Evolutionary conservation across 2,113 vertebrate species (phyloP).

Genomic region (Psittacula cyanocephala): DNA sequence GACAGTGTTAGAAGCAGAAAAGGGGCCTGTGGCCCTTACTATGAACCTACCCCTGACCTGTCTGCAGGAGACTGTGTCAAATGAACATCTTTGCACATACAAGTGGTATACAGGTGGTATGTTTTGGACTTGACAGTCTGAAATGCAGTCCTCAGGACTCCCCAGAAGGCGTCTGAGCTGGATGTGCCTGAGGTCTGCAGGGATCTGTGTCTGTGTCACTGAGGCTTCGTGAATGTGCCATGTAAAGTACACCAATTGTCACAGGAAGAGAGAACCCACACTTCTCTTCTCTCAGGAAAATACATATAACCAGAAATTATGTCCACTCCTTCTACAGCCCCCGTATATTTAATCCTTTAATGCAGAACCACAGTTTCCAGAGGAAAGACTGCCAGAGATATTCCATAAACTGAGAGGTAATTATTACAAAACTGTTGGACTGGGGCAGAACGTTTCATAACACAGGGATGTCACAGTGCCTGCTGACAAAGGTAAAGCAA

Average conservation of each 20-base stretch:
- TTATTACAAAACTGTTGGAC: not conserved
- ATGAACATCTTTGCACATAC: accelerated
- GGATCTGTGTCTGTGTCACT: not conserved
- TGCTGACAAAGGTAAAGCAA: not conserved
- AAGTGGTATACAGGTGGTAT: not conserved
- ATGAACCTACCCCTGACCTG: not conserved
- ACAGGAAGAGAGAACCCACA: not conserved
- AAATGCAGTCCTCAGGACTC: not conserved
- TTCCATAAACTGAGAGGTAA: not conserved
- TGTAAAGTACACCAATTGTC: not conserved
- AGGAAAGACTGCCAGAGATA: not conserved
- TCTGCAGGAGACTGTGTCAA: not conserved
- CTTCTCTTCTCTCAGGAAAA: not conserved
- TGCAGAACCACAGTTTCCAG: not conserved
- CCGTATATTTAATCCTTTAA: not conserved
- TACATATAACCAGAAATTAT: not conserved
- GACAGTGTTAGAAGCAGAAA: not conserved
- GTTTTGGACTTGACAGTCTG: not conserved
- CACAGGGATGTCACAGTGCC: not conserved
- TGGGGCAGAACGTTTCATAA: not conserved
- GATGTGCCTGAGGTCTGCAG: not conserved
- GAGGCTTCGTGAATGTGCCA: not conserved
- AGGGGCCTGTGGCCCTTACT: not conserved
- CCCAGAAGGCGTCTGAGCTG: not conserved
- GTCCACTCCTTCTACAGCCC: not conserved